Percentiles rank a stretch among this genome's conserved stretches.
phyloP scores from a whole-genome alignment of 2,888 invertebrate genomes.

The Eupithecia vulgata region DNA sequence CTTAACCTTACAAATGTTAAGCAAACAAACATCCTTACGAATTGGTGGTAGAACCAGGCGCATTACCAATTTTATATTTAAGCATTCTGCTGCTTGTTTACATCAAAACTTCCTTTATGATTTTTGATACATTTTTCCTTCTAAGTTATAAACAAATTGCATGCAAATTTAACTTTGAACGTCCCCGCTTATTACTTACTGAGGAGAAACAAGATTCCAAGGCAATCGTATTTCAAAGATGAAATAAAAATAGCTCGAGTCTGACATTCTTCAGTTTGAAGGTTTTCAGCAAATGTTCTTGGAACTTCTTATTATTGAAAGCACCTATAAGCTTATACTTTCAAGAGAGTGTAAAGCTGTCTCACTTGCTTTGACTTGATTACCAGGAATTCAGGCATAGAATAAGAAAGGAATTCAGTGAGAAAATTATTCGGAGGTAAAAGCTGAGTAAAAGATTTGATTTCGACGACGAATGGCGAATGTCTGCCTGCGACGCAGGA shows the following conservation, averaged over 20 bases:
- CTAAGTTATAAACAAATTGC: background rate
- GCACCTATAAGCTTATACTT: background rate
- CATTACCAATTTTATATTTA: background rate
- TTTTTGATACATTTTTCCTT: background rate
- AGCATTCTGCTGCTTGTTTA: background rate
- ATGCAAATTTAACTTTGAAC: background rate
- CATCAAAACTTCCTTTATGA: background rate
- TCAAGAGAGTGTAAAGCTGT: background rate
- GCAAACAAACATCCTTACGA: background rate
- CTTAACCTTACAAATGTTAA: too few species aligned
- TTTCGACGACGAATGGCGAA: too few species aligned
- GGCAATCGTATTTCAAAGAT: constrained; percentile 10
- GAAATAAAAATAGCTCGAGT: constrained; percentile 8
- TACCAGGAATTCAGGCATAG: background rate
- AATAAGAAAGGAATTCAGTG: background rate
- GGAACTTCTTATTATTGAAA: background rate
- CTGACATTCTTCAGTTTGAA: background rate
- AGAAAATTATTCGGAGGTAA: background rate
- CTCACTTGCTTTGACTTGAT: background rate
- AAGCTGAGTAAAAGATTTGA: background rate
- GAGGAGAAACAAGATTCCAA: background rate
- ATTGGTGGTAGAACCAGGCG: background rate
- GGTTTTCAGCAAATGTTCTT: constrained; percentile 4
- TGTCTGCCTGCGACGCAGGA: too few species aligned
- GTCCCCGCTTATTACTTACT: background rate